Conservation (phyloP, 2,113 vertebrate genomes). For the Notothenia rossii region DNA sequence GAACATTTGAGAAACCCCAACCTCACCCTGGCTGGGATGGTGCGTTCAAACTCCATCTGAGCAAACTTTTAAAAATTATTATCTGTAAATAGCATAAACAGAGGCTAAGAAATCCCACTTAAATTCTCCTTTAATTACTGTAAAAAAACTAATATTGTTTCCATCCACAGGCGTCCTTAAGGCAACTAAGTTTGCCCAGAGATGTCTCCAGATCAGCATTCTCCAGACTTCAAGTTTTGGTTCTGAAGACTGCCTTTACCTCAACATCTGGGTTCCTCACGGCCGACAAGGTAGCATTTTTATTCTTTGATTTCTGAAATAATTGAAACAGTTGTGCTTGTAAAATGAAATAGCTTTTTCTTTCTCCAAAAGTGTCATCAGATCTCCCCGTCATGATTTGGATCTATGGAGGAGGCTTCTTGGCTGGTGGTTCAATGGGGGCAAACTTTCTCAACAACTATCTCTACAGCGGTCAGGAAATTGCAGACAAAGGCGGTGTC, state of each 20-base stretch:
- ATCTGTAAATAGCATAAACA: not conserved
- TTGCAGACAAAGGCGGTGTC: constrained; percentile 26
- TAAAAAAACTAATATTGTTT: not conserved
- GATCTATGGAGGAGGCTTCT: constrained; percentile 34
- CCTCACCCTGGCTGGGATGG: constrained; percentile 91
- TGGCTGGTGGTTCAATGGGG: constrained; percentile 17
- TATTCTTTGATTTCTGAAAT: not conserved
- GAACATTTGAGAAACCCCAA: constrained; percentile 84
- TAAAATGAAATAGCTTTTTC: not conserved
- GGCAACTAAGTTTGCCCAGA: constrained; percentile 76
- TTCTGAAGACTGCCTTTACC: constrained; percentile 89
- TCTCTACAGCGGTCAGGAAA: constrained; percentile 34
- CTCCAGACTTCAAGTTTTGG: constrained; percentile 79
- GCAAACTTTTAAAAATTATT: not conserved
- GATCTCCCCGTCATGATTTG: constrained; percentile 40
- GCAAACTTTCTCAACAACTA: constrained; percentile 33
- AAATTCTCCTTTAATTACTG: not conserved
- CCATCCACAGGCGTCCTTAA: constrained; percentile 82
- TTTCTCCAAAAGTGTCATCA: constrained; percentile 17
- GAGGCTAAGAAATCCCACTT: not conserved
- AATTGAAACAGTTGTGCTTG: not conserved
- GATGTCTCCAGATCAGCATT: constrained; percentile 86
- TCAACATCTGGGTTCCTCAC: constrained; percentile 94
- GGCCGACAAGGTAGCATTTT: constrained; percentile 56
- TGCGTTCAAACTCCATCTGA: constrained; percentile 55